A percentile compares a stretch with the other conserved stretches of the same genome.
phyloP scores from a whole-genome alignment of 2,113 vertebrate species.

The Eudyptes chrysolophus region DNA sequence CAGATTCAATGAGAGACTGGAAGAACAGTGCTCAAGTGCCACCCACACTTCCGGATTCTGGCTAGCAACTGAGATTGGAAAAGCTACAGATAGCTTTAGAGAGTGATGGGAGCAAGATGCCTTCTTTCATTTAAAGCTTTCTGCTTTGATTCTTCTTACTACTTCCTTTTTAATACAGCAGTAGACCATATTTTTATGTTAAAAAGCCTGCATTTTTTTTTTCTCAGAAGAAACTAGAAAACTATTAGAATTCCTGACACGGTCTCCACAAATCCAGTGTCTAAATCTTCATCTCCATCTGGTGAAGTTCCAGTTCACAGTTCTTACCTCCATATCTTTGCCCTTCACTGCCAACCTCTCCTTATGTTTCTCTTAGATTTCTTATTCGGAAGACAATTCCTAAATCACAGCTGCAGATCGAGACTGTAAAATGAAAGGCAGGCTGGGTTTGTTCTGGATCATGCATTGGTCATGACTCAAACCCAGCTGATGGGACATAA shows the following conservation, averaged over 20 bases:
- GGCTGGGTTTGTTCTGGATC: neutral
- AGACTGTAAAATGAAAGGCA: neutral
- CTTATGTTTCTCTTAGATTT: constrained; percentile 31
- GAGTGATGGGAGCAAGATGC: constrained; percentile 50
- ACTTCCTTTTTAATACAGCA: neutral
- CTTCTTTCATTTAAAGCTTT: constrained; percentile 44
- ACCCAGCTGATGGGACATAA: neutral
- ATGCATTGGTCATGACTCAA: neutral
- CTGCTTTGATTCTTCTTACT: constrained; percentile 2
- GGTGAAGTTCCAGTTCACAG: constrained; percentile 52
- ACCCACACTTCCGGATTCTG: constrained; percentile 46
- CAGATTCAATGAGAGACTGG: constrained; percentile 47
- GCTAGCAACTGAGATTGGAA: constrained; percentile 41
- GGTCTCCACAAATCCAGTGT: neutral
- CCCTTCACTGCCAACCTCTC: constrained; percentile 22
- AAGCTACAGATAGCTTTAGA: constrained; percentile 11
- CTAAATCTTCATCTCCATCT: constrained; percentile 16
- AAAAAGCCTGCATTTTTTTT: neutral
- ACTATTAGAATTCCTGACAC: neutral
- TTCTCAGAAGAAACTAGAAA: neutral
- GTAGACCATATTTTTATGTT: neutral
- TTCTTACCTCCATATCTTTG: constrained; percentile 7
- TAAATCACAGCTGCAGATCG: neutral
- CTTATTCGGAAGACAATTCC: neutral
- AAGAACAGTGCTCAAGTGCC: constrained; percentile 41